Conservation (phyloP, 2,888 invertebrate genomes). For the Pogonocherus hispidulus region DNA sequence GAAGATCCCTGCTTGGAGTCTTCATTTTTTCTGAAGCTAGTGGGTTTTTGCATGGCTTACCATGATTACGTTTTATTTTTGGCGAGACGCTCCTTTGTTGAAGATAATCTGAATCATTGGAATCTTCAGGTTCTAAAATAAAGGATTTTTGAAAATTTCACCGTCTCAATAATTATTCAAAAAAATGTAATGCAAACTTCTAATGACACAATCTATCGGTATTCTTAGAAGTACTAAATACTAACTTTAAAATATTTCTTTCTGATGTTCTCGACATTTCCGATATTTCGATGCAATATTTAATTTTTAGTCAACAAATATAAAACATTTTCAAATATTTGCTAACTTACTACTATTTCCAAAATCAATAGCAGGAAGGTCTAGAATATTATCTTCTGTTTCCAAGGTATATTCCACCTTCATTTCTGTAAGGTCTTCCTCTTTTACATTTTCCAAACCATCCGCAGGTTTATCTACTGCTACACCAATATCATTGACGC, state of each 20-base stretch:
- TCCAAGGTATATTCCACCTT: slow-evolving; percentile 33
- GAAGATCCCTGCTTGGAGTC: slow-evolving; percentile 49
- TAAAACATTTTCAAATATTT: not conserved
- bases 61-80: slow-evolving; percentile 56
- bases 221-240: too few species aligned
- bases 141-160: too few species aligned
- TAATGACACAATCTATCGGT: too few species aligned
- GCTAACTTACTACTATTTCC: slow-evolving; percentile 19
- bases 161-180: too few species aligned
- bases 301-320: too few species aligned
- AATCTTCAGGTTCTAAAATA: slow-evolving; percentile 54
- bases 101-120: slow-evolving; percentile 63
- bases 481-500: not conserved
- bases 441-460: slow-evolving; percentile 9
- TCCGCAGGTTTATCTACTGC: slow-evolving; percentile 27
- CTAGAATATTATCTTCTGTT: slow-evolving; percentile 28
- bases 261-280: too few species aligned
- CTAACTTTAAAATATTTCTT: too few species aligned
- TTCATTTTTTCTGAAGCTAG: slow-evolving; percentile 39
- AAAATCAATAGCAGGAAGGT: slow-evolving; percentile 36
- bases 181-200: too few species aligned
- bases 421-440: slow-evolving; percentile 34
- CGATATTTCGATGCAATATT: too few species aligned
- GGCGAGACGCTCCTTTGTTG: slow-evolving; percentile 56
- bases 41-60: slow-evolving; percentile 62